A percentile compares a stretch with the other conserved stretches of the same genome.
Conservation (phyloP, 2,888 invertebrate genomes). For the Carcina quercana region DNA sequence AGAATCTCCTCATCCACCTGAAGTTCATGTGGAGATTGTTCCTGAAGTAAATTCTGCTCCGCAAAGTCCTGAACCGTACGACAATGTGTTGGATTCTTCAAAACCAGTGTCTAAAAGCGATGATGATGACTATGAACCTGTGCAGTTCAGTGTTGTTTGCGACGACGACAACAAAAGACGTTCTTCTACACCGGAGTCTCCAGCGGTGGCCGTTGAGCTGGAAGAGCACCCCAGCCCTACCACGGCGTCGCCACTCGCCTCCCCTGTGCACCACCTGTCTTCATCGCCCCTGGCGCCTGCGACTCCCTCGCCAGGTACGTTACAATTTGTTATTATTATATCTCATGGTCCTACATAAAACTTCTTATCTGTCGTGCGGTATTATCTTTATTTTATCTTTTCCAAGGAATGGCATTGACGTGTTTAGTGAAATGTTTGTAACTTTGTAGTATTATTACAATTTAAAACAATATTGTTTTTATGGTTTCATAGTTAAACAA, state of each 20-base stretch:
- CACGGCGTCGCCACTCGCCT: conserved; percentile 48
- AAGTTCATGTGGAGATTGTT: conserved; percentile 29
- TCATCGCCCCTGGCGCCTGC: conserved; percentile 38
- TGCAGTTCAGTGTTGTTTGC: conserved; percentile 49
- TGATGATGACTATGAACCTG: conserved; percentile 49
- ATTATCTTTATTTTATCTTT: conserved; percentile 39
- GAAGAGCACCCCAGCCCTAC: conserved; percentile 44
- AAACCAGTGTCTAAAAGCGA: conserved; percentile 25
- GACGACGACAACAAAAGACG: conserved; percentile 52
- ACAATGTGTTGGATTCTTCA: conserved; percentile 35
- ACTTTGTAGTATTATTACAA: too few relatives aligned
- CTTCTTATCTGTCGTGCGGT: conserved; percentile 37
- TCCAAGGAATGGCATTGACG: conserved; percentile 29
- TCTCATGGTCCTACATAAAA: conserved; percentile 17
- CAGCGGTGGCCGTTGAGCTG: conserved; percentile 33
- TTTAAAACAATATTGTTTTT: too few relatives aligned
- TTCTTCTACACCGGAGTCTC: conserved; percentile 58
- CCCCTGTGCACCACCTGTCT: conserved; percentile 46
- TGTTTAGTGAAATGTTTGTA: too few relatives aligned
- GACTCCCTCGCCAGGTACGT: conserved; percentile 56
- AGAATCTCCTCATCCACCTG: conserved; percentile 32
- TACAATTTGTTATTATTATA: conserved; percentile 1
- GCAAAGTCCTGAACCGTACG: conserved; percentile 35
- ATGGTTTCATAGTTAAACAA: too few relatives aligned
- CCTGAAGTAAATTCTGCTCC: conserved; percentile 27